These are phyloP conservation scores for Poecilia gillii DNA, from an alignment of 2,797 vertebrate genomes.

Conservation along the genomic window DNA sequence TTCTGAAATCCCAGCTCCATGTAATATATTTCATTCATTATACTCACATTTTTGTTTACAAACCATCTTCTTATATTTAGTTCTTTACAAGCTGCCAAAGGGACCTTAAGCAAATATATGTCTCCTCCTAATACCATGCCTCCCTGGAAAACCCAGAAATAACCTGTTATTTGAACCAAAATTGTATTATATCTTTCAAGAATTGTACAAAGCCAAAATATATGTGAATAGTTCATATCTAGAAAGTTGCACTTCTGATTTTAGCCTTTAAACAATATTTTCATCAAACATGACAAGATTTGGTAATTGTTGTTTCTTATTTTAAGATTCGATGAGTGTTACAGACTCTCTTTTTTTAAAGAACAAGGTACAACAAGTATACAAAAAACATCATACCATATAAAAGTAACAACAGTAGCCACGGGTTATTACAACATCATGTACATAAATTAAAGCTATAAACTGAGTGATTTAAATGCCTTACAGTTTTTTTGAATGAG, in stretches of 20 bases:
- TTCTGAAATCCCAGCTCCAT: not conserved
- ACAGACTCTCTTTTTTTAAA: too few species aligned
- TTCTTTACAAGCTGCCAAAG: not conserved
- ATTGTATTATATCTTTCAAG: not conserved
- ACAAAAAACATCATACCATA: too few species aligned
- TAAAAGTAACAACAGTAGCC: too few species aligned
- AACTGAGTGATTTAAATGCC: too few species aligned
- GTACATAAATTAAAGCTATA: too few species aligned
- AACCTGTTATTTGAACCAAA: not conserved
- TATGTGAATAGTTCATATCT: not conserved
- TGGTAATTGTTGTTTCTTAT: not conserved
- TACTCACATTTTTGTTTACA: not conserved
- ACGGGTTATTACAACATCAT: too few species aligned
- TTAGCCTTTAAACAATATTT: not conserved
- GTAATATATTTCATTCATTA: not conserved
- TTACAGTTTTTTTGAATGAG: too few species aligned
- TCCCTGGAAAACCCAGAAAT: not conserved
- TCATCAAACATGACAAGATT: not conserved
- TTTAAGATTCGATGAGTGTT: too few species aligned
- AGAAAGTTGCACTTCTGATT: not conserved
- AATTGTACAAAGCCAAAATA: not conserved
- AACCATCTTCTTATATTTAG: not conserved
- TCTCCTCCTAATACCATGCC: not conserved
- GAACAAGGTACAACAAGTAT: too few species aligned
- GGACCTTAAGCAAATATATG: not conserved